Conservation (phyloP, 1,140 invertebrate genomes). For the Eumaeus atala region DNA sequence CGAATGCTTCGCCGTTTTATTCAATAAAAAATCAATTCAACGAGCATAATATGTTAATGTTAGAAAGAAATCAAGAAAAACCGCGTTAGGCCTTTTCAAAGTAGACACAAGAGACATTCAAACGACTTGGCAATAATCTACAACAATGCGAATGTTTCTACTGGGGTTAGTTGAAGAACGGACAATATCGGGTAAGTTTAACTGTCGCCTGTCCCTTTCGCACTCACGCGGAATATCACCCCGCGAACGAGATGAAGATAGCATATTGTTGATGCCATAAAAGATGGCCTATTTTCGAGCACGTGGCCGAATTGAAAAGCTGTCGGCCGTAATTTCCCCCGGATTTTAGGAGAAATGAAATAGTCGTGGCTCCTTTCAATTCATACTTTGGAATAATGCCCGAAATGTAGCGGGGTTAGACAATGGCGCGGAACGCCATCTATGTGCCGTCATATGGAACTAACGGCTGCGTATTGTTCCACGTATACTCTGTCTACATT, state of each 20-base stretch:
- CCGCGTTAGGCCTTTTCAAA: not conserved
- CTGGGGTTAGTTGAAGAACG: slow-evolving; percentile 5
- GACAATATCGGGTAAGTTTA: slow-evolving; percentile 8
- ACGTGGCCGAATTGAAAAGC: slow-evolving; percentile 10
- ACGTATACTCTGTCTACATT: no score
- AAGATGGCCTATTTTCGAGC: slow-evolving; percentile 10
- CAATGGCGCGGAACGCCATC: not conserved
- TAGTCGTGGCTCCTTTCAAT: slow-evolving; percentile 1
- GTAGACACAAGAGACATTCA: slow-evolving; percentile 6
- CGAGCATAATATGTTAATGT: slow-evolving; percentile 1
- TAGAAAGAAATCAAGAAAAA: slow-evolving; percentile 6
- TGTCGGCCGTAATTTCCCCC: slow-evolving; percentile 9
- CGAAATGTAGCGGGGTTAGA: slow-evolving; percentile 1
- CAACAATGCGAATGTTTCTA: slow-evolving; percentile 7
- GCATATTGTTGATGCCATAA: slow-evolving; percentile 7
- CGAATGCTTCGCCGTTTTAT: no score
- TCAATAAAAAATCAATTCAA: no score
- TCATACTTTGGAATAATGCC: slow-evolving; percentile 3
- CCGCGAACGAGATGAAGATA: slow-evolving; percentile 4
- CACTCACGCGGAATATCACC: not conserved
- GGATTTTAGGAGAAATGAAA: slow-evolving; percentile 10
- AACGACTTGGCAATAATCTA: slow-evolving; percentile 9
- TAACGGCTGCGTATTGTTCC: not conserved
- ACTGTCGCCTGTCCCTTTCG: slow-evolving; percentile 1
- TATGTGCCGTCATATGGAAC: not conserved